These are phyloP conservation scores for Ophiodon elongatus DNA, from an alignment of 2,113 vertebrate genomes.

Conservation along the genomic window DNA sequence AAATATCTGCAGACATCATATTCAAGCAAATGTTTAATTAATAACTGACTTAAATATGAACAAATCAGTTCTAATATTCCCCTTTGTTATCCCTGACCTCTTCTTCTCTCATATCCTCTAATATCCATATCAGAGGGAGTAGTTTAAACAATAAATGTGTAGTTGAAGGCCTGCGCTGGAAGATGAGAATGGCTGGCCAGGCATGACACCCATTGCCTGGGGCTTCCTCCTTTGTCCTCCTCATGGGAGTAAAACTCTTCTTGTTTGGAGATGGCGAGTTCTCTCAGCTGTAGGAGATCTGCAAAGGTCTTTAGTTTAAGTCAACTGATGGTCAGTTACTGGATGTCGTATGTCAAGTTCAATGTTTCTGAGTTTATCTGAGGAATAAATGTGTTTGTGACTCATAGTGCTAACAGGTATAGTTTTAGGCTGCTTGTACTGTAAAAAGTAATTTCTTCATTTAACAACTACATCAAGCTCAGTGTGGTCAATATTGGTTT, in stretches of 20 bases:
- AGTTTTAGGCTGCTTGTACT: neutral
- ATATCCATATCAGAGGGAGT: slow-evolving; percentile 53
- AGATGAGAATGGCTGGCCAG: slow-evolving; percentile 1
- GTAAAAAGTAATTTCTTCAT: neutral
- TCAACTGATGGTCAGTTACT: slow-evolving; percentile 2
- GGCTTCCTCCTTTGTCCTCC: slow-evolving; percentile 65
- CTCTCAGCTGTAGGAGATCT: slow-evolving; percentile 33
- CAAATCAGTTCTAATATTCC: slow-evolving; percentile 27
- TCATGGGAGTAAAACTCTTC: slow-evolving; percentile 75
- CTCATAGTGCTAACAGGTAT: neutral
- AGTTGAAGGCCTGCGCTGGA: slow-evolving; percentile 42
- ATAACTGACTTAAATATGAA: slow-evolving; percentile 25
- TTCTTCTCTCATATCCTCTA: slow-evolving; percentile 46
- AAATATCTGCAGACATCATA: neutral
- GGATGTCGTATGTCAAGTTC: slow-evolving; percentile 19
- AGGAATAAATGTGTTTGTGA: neutral
- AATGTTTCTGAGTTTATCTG: slow-evolving; percentile 3
- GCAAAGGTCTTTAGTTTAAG: slow-evolving; percentile 3
- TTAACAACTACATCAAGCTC: neutral
- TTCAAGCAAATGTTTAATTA: neutral
- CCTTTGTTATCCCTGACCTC: neutral
- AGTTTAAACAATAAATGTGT: slow-evolving; percentile 50
- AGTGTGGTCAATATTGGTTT: neutral
- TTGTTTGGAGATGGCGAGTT: slow-evolving; percentile 7
- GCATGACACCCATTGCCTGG: slow-evolving; percentile 40